Evolutionary conservation across 1,140 invertebrate species (phyloP).

Genomic region (Stegodyphus dumicola): DNA sequence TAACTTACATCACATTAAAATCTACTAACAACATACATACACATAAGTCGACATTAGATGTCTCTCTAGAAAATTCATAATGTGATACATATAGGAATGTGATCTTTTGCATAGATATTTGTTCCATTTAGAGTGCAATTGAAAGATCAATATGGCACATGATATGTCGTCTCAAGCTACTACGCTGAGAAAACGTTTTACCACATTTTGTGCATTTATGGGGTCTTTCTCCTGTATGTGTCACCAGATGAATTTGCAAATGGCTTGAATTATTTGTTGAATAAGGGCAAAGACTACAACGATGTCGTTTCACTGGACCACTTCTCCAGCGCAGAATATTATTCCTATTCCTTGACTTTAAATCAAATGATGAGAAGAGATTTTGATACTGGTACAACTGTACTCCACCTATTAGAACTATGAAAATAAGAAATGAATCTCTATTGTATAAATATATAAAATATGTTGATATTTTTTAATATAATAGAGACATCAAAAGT

Average conservation of each 20-base stretch:
- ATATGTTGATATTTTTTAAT: too few species aligned
- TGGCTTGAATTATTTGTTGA: slow-evolving; percentile 57
- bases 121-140: slow-evolving; percentile 2
- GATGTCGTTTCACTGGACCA: slow-evolving; percentile 39
- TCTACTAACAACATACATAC: neutral
- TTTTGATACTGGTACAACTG: slow-evolving; percentile 42
- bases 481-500: too few species aligned
- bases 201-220: slow-evolving; percentile 40
- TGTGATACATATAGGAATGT: slow-evolving; percentile 16
- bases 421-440: neutral
- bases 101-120: neutral
- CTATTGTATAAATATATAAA: neutral
- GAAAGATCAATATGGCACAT: slow-evolving; percentile 45
- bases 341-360: slow-evolving; percentile 42
- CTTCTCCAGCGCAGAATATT: slow-evolving; percentile 42
- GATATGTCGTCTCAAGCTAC: slow-evolving; percentile 56
- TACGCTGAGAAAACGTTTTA: slow-evolving; percentile 52
- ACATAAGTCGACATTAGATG: slow-evolving; percentile 27
- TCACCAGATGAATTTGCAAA: slow-evolving; percentile 52
- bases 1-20: neutral
- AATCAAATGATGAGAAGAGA: slow-evolving; percentile 47
- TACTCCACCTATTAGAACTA: slow-evolving; percentile 42
- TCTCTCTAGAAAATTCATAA: neutral
- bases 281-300: slow-evolving; percentile 38
- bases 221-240: slow-evolving; percentile 39